Evolutionary conservation across 2,888 invertebrate species (phyloP), one percentile per base, ranked within the genome.

Genomic region (Cynaeus angustus): DNA sequence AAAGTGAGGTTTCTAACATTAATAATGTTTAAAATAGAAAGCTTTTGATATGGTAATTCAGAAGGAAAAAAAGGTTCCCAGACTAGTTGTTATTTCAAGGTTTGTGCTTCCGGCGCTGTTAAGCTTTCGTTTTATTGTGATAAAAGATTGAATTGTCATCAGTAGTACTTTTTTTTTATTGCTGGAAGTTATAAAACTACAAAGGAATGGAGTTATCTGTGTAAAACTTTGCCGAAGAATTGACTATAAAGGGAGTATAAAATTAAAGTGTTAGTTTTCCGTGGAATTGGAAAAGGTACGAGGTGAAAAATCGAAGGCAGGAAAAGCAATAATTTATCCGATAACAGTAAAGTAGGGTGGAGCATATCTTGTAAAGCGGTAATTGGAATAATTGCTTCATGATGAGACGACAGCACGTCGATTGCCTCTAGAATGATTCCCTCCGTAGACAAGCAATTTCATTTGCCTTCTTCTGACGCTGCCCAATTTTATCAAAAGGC

Each of bases 371-470:
- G 75, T 74, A 75, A 75, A 75, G 72, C 75, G 76, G 77, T 78
- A 79, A 79, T 78, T 78, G 78, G 70, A 76, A 75, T 79, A 79
- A 79, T 78, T 79, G 77, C 73, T 75, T 74, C 76, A 77, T 78
- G 78, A 79, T 78, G 76, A 77, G 78, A 73, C 74, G 74, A 74
- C 61, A 68, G 68, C 73, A 75, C 73, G 71, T 71, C 73, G 73
- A 76, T 76, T 75, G 74, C 74, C 73, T 69, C 75, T 74, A 68
- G 67, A 79, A 75, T 77, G 70, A 75, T 77, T 77, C 76, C 74
- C 73, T 72, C 73, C 50, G 72, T 75, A 74, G 78, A 78, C 76
- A 76, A 77, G 77, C 78, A 75, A 79, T 79, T 79, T 79, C 75
- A 77, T 77, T 76, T 75, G 71, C 76, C 74, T 72, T 75, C 72